Evolutionary conservation across 2,113 vertebrate genomes (phyloP).

Genomic region (Sterna hirundo): DNA sequence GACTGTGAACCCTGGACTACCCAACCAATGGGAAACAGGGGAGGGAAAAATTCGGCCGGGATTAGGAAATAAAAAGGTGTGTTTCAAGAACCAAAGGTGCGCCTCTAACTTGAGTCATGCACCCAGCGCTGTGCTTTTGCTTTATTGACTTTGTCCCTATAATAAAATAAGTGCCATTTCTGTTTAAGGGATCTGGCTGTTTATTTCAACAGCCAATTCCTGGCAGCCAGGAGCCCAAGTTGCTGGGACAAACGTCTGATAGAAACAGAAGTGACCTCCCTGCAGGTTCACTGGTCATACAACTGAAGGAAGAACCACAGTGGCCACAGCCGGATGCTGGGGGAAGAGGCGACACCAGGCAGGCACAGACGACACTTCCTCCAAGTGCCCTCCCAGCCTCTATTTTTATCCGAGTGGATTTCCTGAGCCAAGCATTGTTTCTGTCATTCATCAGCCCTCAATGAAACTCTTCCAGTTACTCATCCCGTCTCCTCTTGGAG

Average conservation of each 20-base stretch:
- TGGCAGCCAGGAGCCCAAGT: not conserved
- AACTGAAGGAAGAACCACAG: not conserved
- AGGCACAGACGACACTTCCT: not conserved
- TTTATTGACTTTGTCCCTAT: no score
- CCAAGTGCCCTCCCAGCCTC: not conserved
- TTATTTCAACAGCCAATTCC: not conserved
- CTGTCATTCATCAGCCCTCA: not conserved
- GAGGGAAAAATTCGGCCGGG: no score
- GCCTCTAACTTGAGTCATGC: no score
- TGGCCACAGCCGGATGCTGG: not conserved
- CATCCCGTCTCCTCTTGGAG: not conserved
- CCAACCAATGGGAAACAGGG: no score
- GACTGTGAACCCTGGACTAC: no score
- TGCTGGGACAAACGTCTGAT: not conserved
- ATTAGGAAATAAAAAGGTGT: no score
- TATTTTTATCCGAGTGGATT: slow-evolving; percentile 15
- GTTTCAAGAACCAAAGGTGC: no score
- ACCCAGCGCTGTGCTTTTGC: no score
- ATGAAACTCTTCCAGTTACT: not conserved
- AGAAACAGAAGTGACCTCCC: fast-evolving
- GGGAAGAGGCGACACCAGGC: not conserved
- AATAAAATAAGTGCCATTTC: no score
- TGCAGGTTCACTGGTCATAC: not conserved
- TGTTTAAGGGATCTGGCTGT: no score
- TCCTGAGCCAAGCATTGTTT: not conserved